These are phyloP conservation scores for Polyommatus icarus DNA, from an alignment of 2,888 invertebrate genomes.

Conservation along the genomic window DNA sequence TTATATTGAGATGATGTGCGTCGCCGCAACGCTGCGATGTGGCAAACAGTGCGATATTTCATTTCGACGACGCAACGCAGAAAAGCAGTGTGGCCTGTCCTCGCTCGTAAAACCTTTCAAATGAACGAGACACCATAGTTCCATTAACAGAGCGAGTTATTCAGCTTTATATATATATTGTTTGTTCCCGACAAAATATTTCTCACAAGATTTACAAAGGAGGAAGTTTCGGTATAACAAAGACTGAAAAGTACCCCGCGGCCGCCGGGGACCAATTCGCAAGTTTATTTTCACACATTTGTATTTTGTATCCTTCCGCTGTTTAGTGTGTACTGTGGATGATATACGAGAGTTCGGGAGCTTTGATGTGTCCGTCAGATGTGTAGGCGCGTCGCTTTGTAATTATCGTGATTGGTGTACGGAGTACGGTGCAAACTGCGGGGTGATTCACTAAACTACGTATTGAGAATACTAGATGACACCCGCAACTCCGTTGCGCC, in stretches of 20 bases:
- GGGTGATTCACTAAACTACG: background rate
- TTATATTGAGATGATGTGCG: background rate
- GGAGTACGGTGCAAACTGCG: background rate
- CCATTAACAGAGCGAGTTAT: conserved; percentile 25
- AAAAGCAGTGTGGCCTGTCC: background rate
- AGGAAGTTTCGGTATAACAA: conserved; percentile 40
- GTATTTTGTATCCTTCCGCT: conserved; percentile 34
- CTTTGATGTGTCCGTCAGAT: background rate
- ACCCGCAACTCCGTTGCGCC: no score
- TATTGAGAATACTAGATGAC: no score
- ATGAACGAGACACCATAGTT: conserved; percentile 23
- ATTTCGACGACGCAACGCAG: background rate
- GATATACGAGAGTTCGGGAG: background rate
- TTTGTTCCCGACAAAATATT: conserved; percentile 44
- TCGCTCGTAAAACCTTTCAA: background rate
- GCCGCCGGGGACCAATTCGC: conserved; percentile 55
- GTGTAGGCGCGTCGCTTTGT: background rate
- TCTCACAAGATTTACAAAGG: conserved; percentile 43
- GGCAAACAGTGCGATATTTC: background rate
- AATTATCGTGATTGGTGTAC: conserved; percentile 20
- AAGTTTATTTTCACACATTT: conserved; percentile 57
- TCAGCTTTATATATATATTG: conserved; percentile 36
- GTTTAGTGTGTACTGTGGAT: conserved; percentile 7
- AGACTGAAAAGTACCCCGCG: conserved; percentile 41
- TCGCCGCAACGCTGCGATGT: background rate